These are phyloP conservation scores for Melanchra persicariae DNA, from an alignment of 2,888 invertebrate species.

Conservation along the genomic window DNA sequence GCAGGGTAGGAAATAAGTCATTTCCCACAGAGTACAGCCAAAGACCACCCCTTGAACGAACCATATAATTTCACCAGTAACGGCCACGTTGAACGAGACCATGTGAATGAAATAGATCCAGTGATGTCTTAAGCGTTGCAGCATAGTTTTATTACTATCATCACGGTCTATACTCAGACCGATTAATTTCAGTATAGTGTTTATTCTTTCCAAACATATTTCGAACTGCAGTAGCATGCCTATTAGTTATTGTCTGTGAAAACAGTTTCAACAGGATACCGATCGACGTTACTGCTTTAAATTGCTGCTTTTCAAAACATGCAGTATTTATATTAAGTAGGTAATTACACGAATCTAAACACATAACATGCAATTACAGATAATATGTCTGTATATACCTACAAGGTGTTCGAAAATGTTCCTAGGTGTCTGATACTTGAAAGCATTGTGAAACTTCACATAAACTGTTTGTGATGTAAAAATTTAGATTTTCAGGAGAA, in stretches of 20 bases:
- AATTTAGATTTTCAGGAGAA: neutral
- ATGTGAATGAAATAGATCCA: slow-evolving; percentile 65
- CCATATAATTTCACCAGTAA: slow-evolving; percentile 66
- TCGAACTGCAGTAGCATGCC: slow-evolving; percentile 62
- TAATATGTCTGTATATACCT: slow-evolving; percentile 3
- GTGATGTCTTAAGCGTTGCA: slow-evolving; percentile 61
- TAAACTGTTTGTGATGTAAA: neutral
- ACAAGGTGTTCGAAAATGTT: slow-evolving; percentile 33
- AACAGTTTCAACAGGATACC: neutral
- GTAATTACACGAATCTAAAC: slow-evolving; percentile 23
- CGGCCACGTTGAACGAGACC: slow-evolving; percentile 55
- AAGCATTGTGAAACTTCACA: neutral
- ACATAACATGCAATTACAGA: slow-evolving; percentile 31
- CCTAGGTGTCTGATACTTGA: neutral
- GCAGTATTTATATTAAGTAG: slow-evolving; percentile 2
- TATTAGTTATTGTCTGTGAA: slow-evolving; percentile 16
- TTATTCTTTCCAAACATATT: slow-evolving; percentile 62
- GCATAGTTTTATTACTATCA: slow-evolving; percentile 59
- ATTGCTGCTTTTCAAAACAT: slow-evolving; percentile 2
- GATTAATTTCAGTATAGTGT: slow-evolving; percentile 59
- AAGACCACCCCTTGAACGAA: slow-evolving; percentile 53
- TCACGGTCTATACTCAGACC: slow-evolving; percentile 66
- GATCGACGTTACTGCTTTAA: slow-evolving; percentile 4
- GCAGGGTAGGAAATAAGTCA: slow-evolving; percentile 73
- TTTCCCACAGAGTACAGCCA: slow-evolving; percentile 64